phyloP scores from a whole-genome alignment of 2,113 vertebrate genomes.

The Oryctolagus cuniculus region mOryCun1.1 NC_091441.1:52208501-52209000 shows the following conservation, averaged over 20 bases:
- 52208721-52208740: not conserved
- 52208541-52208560: not conserved
- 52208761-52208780: not conserved
- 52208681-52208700: not conserved
- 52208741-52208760: not conserved
- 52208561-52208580: not conserved
- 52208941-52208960: slow-evolving; percentile 18
- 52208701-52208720: not conserved
- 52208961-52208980: slow-evolving; percentile 47
- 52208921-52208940: slow-evolving; percentile 71
- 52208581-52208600: not conserved
- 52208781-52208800: not conserved
- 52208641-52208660: not conserved
- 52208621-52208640: not conserved
- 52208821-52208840: slow-evolving; percentile 77
- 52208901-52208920: slow-evolving; percentile 78
- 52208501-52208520: not conserved
- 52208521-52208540: not conserved
- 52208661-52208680: not conserved
- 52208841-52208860: slow-evolving; percentile 78
- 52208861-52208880: slow-evolving; percentile 55
- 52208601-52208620: not conserved
- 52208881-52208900: slow-evolving; percentile 68
- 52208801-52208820: not conserved
- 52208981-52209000: slow-evolving; percentile 39